Evolutionary conservation across 2,113 vertebrate species (phyloP).

Genomic region (Mesocricetus auratus): DNA sequence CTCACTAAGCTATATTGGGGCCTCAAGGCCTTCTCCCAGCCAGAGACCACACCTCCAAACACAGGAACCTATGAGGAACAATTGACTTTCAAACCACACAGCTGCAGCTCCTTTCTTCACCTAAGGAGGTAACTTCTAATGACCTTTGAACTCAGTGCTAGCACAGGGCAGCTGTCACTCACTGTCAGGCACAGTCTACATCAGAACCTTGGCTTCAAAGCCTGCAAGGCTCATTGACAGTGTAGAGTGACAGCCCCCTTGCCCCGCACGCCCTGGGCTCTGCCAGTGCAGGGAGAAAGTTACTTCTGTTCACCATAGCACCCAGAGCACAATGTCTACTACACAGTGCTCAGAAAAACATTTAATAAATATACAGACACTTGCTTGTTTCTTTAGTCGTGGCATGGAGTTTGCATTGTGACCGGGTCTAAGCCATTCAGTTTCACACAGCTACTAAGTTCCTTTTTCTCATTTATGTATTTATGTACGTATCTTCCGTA

Average conservation of each 20-base stretch:
- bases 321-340: too few species aligned
- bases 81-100: neutral
- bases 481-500: neutral
- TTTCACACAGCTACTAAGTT: neutral
- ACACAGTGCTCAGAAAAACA: neutral
- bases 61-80: neutral
- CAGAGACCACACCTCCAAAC: neutral
- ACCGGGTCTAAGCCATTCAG: neutral
- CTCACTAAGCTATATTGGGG: neutral
- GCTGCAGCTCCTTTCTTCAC: neutral
- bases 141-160: neutral
- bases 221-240: neutral
- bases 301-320: neutral
- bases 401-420: neutral
- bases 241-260: neutral
- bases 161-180: neutral
- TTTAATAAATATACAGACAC: neutral
- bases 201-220: neutral
- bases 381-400: neutral
- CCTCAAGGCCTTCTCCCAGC: too few species aligned
- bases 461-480: neutral
- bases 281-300: neutral
- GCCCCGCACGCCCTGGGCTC: too few species aligned
- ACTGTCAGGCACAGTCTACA: neutral
- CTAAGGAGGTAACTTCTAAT: neutral